A percentile compares a stretch with the other conserved stretches of the same genome.
These are phyloP conservation scores for Oplegnathus fasciatus DNA, from an alignment of 2,113 vertebrate species.

Conservation along the genomic window DNA sequence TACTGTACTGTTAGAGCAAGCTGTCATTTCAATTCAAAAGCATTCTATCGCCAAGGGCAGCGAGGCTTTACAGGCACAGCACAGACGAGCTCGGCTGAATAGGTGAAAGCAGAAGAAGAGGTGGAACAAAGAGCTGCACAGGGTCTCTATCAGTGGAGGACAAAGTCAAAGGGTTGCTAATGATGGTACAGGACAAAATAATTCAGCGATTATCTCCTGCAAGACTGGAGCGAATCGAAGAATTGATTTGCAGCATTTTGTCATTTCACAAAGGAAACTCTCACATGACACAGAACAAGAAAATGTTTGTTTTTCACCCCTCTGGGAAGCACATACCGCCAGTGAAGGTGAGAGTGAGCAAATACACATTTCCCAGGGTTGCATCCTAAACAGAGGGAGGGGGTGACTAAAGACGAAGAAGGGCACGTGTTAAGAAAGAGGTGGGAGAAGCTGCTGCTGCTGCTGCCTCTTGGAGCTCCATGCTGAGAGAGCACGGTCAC, in stretches of 20 bases:
- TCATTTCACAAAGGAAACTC: conserved; percentile 6
- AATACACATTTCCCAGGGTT: conserved; percentile 55
- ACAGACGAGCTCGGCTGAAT: not conserved
- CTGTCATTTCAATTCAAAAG: conserved; percentile 37
- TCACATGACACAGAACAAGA: not conserved
- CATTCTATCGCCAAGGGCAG: conserved; percentile 7
- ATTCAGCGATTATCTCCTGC: not conserved
- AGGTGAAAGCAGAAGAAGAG: conserved; percentile 1
- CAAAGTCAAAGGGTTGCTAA: conserved; percentile 26
- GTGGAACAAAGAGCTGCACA: conserved; percentile 31
- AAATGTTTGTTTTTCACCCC: conserved; percentile 30
- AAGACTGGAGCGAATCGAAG: not conserved
- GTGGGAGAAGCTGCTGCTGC: conserved; percentile 15
- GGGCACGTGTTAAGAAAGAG: conserved; percentile 1
- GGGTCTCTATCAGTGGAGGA: conserved; percentile 7
- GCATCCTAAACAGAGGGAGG: conserved; percentile 27
- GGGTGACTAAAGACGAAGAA: not conserved
- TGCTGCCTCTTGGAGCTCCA: conserved; percentile 7
- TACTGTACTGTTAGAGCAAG: conserved; percentile 25
- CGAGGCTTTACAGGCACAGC: conserved; percentile 10
- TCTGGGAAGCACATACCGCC: conserved; percentile 28
- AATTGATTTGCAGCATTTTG: not conserved
- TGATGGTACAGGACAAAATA: not conserved
- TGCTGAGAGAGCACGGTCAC: not conserved
- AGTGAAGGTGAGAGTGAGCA: conserved; percentile 45